Evolutionary conservation across 92 coral and sea anemone genomes (phyloP), one percentile per base, ranked within the genome.

Genomic region (Parazoanthus darwini): DNA sequence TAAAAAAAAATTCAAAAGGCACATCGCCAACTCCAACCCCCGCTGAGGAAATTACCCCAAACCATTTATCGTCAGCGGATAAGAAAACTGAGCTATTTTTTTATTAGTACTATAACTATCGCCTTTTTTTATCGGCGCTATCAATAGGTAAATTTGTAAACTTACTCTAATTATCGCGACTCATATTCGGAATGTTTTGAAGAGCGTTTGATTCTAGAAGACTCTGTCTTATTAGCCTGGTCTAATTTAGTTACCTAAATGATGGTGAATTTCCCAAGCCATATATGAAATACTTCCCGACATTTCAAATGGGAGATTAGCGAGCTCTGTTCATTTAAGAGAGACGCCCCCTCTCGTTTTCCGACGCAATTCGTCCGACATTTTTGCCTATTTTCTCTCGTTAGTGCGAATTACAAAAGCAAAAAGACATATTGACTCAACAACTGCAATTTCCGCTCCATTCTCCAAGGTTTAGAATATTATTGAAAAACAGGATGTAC

Each of bases 401-500:
- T 92, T 87, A 92, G 92, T 80, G 89, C 86, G 94, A 89, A 91
- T 92, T 82, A 90, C 90, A 92, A 91, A 91, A 88, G 94, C 89
- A 79, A 88, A 93, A 88, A 92, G 93, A 90, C 94, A 90, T 92
- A 92, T 87, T 88, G 93, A 93, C 63, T 77, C 80, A 91, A 77
- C 93, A 76, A 63, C 90, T 80, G 81, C 94, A 90, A 92, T 90
- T 93, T 93, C 96, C 94, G 94, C 88, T 86, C 75, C 85, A 74
- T 81, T 93, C 91, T 92, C 77, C 88, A 74, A 80, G 88, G 84
- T 88, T 82, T 79, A 80, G 89, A 85, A 73, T 90, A 92, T 93
- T 93, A 92, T 90, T 86, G 92, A 90, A 90, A 92, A 83, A 92
- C 96, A 92, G 96, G 96, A 93, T 92, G 96, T 92, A 86, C 87